Base-by-base conservation (phyloP, 2,797 vertebrate species). In the Denticeps clupeoides region DNA sequence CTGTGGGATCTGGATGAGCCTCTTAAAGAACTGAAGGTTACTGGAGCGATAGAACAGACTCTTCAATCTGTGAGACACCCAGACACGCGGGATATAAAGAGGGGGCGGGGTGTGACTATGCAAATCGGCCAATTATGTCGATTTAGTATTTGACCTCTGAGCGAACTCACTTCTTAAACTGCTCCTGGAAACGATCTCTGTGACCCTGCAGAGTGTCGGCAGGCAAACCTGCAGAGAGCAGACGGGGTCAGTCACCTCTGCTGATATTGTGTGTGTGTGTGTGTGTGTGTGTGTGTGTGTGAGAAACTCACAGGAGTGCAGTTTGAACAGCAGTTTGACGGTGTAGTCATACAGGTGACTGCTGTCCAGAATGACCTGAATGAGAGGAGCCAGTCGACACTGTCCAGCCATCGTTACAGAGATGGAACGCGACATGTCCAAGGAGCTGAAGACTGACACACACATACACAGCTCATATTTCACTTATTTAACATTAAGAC, bases 301-400 rank as follows among this genome's bases (percentile, higher is more conserved):
- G 26, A 6, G 33, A 23, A 38, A 91, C 94, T 95, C 70, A 99
- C 94, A 97, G 61, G 92, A 96, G 64, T 99, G 93, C 18, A 99
- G 89, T 66, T 97, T 97, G 76, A 99, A 99, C 64, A 99, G 90
- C 46, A 97, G 85, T 68, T 95, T 97, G 68, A 99, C 93, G 0
- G 88, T 93, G 77, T 97, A 99, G 74, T 99, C 92, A 0, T 99
- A 99, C 64, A 99, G 86, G 67, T 97, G 91, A 81, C 93, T 98
- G 77, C 81, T 80, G 81, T 99, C 94, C 70, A 95, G 65, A 58
- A 97, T 94, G 60, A 96, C 93, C 69, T 95, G 94, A 69, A 97
- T 97, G 56, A 99, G 87, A 0, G 94, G 94, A 7, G 93, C 93
- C 21, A 98, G 78, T n/a, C 94, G 93, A 70, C 94, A 99, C 81